Percentiles rank a stretch among this genome's conserved stretches.
Conservation (phyloP, 2,797 vertebrate species). For the Enteromius mattozi region DNA sequence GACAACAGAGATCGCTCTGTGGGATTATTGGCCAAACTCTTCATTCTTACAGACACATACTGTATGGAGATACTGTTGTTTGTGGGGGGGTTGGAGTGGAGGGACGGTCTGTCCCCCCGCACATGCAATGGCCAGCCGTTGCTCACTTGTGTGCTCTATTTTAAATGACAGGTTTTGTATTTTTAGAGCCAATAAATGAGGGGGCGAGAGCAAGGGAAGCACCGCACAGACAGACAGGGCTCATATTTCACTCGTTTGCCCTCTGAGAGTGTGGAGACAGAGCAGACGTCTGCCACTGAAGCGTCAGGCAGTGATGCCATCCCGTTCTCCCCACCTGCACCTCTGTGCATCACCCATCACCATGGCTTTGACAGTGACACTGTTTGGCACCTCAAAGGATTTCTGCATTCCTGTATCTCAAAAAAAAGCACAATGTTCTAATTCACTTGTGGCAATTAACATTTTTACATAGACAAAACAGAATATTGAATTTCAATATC, state of each 20-base stretch:
- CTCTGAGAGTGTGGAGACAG: slow-evolving; percentile 56
- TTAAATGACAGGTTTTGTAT: slow-evolving; percentile 74
- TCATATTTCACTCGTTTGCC: slow-evolving; percentile 71
- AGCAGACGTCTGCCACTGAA: slow-evolving; percentile 54
- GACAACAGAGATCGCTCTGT: slow-evolving; percentile 42
- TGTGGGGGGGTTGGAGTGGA: background rate
- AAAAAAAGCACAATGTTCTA: background rate
- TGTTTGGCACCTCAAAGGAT: slow-evolving; percentile 24
- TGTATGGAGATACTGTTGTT: background rate
- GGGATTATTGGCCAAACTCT: slow-evolving; percentile 44
- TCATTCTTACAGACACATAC: slow-evolving; percentile 42
- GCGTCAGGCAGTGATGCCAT: slow-evolving; percentile 37
- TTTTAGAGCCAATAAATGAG: slow-evolving; percentile 80
- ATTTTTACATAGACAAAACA: background rate
- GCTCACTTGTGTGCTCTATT: slow-evolving; percentile 69
- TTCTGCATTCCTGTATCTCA: background rate
- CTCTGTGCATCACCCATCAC: slow-evolving; percentile 3
- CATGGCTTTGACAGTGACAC: slow-evolving; percentile 49
- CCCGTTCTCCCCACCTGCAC: slow-evolving; percentile 4
- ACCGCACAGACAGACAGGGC: slow-evolving; percentile 65
- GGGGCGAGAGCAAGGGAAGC: slow-evolving; percentile 67
- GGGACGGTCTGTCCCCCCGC: slow-evolving; percentile 34
- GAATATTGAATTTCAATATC: background rate
- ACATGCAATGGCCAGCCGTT: slow-evolving; percentile 39
- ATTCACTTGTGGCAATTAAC: background rate